Conservation (phyloP, 2,113 vertebrate species). For the Rutilus rutilus region DNA sequence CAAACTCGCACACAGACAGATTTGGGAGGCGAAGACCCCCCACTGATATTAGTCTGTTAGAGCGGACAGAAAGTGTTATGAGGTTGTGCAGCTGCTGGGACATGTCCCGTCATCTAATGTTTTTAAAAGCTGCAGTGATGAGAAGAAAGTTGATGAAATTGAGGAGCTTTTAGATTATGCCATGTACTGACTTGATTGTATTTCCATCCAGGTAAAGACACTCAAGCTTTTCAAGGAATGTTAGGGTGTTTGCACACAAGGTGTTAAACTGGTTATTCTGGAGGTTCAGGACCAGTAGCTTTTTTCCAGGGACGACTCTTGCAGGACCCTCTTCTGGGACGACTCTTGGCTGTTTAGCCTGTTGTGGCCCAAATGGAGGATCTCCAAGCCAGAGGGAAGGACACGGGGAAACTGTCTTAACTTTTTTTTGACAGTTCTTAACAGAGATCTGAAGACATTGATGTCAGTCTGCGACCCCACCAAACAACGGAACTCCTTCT, state of each 20-base stretch:
- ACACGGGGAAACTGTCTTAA: constrained; percentile 71
- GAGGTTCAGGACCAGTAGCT: constrained; percentile 77
- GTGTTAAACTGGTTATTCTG: constrained; percentile 77
- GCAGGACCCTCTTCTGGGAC: constrained; percentile 73
- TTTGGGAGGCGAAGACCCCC: no score
- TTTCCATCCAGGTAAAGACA: constrained; percentile 78
- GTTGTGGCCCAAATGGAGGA: constrained; percentile 80
- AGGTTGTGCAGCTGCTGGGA: constrained; percentile 77
- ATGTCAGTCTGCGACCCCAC: constrained; percentile 77
- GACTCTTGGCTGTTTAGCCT: constrained; percentile 69
- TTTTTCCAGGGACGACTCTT: constrained; percentile 75
- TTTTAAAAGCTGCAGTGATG: constrained; percentile 69
- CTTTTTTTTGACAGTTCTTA: constrained; percentile 81
- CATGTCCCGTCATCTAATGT: constrained; percentile 74
- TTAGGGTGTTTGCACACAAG: constrained; percentile 63
- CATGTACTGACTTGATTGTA: constrained; percentile 64
- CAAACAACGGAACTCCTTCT: constrained; percentile 78
- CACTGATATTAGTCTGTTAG: constrained; percentile 24
- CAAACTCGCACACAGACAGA: no score
- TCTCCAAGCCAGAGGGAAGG: constrained; percentile 78
- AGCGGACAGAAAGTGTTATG: constrained; percentile 76
- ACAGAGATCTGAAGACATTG: constrained; percentile 74
- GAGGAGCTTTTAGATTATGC: constrained; percentile 49
- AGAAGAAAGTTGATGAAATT: constrained; percentile 72
- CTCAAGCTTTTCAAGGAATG: constrained; percentile 72